Evolutionary conservation across 2,113 vertebrate genomes (phyloP).

Genomic region (Myxocyprinus asiaticus): DNA sequence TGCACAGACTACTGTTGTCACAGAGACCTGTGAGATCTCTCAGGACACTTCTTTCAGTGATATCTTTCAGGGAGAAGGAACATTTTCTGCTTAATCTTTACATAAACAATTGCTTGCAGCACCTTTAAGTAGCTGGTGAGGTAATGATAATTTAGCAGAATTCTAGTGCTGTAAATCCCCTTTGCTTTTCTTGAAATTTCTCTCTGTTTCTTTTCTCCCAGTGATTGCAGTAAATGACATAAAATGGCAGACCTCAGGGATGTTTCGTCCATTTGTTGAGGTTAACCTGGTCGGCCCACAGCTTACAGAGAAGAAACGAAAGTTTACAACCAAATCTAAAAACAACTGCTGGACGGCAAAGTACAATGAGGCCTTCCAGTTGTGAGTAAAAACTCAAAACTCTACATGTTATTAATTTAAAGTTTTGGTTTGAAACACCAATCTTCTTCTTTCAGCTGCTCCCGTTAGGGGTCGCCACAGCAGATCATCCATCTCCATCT

Average conservation of each 20-base stretch:
- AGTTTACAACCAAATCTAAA: conserved; percentile 96
- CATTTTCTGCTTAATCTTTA: too few relatives aligned
- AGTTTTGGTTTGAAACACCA: too few relatives aligned
- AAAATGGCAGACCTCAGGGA: conserved; percentile 95
- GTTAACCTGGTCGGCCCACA: conserved; percentile 91
- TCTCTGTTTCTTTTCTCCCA: conserved; percentile 56
- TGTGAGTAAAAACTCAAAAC: conserved; percentile 74
- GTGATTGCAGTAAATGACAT: conserved; percentile 94
- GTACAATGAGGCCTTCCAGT: conserved; percentile 96
- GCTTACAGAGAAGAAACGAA: conserved; percentile 92
- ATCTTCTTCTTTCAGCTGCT: too few relatives aligned
- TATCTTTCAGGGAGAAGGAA: too few relatives aligned
- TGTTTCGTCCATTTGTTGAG: conserved; percentile 97
- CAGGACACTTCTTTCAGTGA: too few relatives aligned
- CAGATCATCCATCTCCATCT: background rate
- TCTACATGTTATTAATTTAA: too few relatives aligned
- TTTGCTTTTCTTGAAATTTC: background rate
- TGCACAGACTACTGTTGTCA: too few relatives aligned
- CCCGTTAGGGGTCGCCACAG: too few relatives aligned
- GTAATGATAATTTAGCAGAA: background rate
- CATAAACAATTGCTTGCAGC: too few relatives aligned
- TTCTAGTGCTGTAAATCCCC: too few relatives aligned
- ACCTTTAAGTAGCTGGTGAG: background rate
- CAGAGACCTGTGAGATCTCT: too few relatives aligned
- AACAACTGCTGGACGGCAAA: conserved; percentile 97